These are phyloP conservation scores for Holothuria scabra DNA, from an alignment of 53 echinoderm and acorn worm genomes.

Conservation along the genomic window DNA sequence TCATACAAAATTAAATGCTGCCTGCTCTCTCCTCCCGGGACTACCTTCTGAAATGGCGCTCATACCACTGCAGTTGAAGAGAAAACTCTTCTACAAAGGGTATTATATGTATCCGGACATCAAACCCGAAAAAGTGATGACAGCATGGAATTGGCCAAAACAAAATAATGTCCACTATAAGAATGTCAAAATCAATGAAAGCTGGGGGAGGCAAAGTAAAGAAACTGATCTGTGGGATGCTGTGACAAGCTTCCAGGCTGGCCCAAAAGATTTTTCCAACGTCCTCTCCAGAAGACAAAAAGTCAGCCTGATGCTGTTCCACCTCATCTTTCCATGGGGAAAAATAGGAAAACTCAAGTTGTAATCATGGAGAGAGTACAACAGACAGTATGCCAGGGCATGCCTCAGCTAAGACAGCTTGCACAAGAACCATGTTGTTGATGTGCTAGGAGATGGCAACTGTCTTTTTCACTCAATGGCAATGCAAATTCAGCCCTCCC, in stretches of 20 bases:
- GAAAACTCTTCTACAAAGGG: slow-evolving; percentile 30
- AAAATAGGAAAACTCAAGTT: too few species aligned
- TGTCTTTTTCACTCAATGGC: slow-evolving; percentile 4
- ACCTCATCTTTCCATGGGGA: too few species aligned
- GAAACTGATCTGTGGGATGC: slow-evolving; percentile 31
- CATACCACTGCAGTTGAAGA: slow-evolving; percentile 46
- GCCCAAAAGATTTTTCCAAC: background rate
- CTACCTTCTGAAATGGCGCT: slow-evolving; percentile 27
- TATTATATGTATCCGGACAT: slow-evolving; percentile 31
- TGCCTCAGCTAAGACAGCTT: background rate
- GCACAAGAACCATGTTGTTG: background rate
- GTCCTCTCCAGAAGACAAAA: too few species aligned
- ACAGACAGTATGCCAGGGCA: background rate
- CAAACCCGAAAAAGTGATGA: background rate
- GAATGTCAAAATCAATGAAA: slow-evolving; percentile 3
- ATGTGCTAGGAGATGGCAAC: slow-evolving; percentile 40
- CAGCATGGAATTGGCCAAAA: background rate
- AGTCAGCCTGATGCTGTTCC: too few species aligned
- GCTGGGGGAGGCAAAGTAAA: slow-evolving; percentile 30
- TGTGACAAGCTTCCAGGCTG: background rate
- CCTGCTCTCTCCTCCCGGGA: slow-evolving; percentile 39
- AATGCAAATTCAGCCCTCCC: background rate
- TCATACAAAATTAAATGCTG: slow-evolving; percentile 22
- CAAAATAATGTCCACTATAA: slow-evolving; percentile 34
- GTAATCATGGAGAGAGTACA: too few species aligned